These are phyloP conservation scores for Nerophis lumbriciformis DNA, from an alignment of 2,113 vertebrate species.

Conservation along the genomic window DNA sequence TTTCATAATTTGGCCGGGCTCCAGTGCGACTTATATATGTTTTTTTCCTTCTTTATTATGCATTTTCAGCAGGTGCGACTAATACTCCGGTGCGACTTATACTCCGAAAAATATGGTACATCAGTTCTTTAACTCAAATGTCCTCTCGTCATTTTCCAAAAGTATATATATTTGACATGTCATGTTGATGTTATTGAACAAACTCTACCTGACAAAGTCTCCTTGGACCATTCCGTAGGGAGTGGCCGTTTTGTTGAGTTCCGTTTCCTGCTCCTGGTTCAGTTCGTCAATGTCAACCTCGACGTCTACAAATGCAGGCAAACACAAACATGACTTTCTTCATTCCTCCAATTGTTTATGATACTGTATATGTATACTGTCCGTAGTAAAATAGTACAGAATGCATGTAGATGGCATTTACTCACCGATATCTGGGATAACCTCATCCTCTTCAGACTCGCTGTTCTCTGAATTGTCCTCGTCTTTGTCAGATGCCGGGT, in stretches of 20 bases:
- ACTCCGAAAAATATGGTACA: no score
- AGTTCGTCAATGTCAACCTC: conserved; percentile 94
- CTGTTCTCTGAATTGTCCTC: conserved; percentile 90
- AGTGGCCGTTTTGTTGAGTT: conserved; percentile 90
- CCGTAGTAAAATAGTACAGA: no score
- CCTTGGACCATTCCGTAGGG: conserved; percentile 93
- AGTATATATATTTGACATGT: no score
- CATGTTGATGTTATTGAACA: neutral
- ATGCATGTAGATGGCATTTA: neutral
- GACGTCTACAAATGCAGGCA: conserved; percentile 74
- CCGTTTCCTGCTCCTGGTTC: conserved; percentile 85
- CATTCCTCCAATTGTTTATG: neutral
- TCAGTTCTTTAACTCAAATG: no score
- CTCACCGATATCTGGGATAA: conserved; percentile 92
- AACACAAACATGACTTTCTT: neutral
- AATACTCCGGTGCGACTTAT: no score
- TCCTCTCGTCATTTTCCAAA: no score
- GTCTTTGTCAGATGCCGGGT: conserved; percentile 80
- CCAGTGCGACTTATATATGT: no score
- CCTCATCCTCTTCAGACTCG: conserved; percentile 91
- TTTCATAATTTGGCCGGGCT: no score
- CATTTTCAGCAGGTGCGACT: no score
- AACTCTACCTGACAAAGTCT: conserved; percentile 85
- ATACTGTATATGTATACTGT: neutral
- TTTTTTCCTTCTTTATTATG: no score